Conservation (phyloP, 2,797 vertebrate genomes). For the Taeniopygia guttata region DNA sequence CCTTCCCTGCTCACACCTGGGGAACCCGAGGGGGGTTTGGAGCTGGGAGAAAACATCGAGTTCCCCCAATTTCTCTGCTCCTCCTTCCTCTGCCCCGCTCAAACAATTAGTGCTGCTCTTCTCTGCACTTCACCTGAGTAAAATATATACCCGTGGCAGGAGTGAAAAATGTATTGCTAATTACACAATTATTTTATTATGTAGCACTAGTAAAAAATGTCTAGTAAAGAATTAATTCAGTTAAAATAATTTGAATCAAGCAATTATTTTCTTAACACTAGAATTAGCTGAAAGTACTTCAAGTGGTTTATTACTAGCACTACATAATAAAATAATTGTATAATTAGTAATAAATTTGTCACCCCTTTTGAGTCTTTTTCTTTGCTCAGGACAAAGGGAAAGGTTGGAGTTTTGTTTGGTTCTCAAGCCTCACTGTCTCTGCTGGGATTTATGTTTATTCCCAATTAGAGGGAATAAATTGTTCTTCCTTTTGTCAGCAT, state of each 20-base stretch:
- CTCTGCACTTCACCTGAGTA: slow-evolving; percentile 56
- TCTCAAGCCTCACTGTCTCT: background rate
- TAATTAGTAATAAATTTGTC: slow-evolving; percentile 82
- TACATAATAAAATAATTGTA: slow-evolving; percentile 77
- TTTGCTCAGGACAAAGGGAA: slow-evolving; percentile 64
- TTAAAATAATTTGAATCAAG: slow-evolving; percentile 82
- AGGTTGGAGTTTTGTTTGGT: slow-evolving; percentile 36
- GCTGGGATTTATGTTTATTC: slow-evolving; percentile 21
- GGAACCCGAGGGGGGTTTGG: background rate
- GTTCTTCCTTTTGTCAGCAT: background rate
- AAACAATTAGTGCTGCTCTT: slow-evolving; percentile 13
- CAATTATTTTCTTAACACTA: slow-evolving; percentile 83
- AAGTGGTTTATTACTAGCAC: slow-evolving; percentile 77
- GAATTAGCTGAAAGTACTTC: slow-evolving; percentile 78
- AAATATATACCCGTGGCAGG: slow-evolving; percentile 72
- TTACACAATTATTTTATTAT: slow-evolving; percentile 81
- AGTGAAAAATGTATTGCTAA: slow-evolving; percentile 77
- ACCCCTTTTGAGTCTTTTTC: slow-evolving; percentile 66
- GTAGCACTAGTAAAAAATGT: slow-evolving; percentile 78
- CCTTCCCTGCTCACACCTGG: background rate
- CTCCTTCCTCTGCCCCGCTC: background rate
- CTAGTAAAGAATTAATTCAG: slow-evolving; percentile 81
- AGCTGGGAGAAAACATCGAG: background rate
- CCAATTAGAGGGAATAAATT: background rate
- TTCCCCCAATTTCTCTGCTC: background rate